Evolutionary conservation across 2,113 vertebrate species (phyloP).

Genomic region (Vanacampus margaritifer): DNA sequence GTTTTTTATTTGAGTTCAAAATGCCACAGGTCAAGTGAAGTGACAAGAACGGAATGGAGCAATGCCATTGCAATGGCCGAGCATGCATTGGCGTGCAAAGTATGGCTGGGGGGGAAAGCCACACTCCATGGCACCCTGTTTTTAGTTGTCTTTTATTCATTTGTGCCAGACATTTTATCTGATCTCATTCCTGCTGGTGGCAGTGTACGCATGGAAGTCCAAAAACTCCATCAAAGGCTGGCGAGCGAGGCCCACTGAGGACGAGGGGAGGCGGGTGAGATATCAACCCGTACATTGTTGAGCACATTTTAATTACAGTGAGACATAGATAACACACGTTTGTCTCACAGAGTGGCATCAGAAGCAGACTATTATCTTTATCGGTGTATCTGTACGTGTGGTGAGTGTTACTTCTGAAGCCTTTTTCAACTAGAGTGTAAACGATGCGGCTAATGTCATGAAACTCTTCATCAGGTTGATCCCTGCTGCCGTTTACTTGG

Average conservation of each 20-base stretch:
- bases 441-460: background rate
- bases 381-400: conserved; percentile 47
- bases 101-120: no score
- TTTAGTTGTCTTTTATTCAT: conserved; percentile 9
- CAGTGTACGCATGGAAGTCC: conserved; percentile 71
- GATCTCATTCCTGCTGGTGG: conserved; percentile 70
- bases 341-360: conserved; percentile 29
- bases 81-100: no score
- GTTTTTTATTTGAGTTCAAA: no score
- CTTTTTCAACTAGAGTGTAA: background rate
- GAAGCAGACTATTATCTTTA: conserved; percentile 1
- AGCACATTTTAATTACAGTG: background rate
- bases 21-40: no score
- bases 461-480: conserved; percentile 53
- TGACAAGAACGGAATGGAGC: no score
- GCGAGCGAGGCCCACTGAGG: conserved; percentile 43
- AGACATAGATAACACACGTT: background rate
- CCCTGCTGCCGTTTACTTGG: conserved; percentile 51
- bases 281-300: background rate
- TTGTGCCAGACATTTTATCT: conserved; percentile 70
- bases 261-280: conserved; percentile 51
- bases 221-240: conserved; percentile 58
- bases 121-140: no score
- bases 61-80: no score
- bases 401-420: conserved; percentile 38